Evolutionary conservation across 2,888 invertebrate species (phyloP).

Genomic region (Strigamia transsilvanica): DNA sequence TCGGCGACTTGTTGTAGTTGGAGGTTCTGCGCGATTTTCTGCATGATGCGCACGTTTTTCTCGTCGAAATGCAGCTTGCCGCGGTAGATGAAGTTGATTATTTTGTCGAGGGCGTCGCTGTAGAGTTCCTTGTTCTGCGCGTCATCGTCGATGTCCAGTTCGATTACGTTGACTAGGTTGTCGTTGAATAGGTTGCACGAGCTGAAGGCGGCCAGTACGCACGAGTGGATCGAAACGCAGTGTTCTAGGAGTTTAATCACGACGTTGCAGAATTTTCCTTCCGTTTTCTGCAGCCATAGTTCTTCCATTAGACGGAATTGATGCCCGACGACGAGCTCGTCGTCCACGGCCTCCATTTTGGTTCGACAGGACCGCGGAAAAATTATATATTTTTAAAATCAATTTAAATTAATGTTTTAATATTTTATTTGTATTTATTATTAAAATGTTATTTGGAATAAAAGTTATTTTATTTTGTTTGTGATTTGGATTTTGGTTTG

Average conservation of each 20-base stretch:
- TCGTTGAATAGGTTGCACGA: slow-evolving; percentile 59
- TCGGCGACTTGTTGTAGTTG: slow-evolving; percentile 60
- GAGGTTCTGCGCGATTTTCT: slow-evolving; percentile 63
- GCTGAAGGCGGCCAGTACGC: slow-evolving; percentile 62
- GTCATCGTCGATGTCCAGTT: background rate
- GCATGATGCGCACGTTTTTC: slow-evolving; percentile 59
- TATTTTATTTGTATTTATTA: background rate
- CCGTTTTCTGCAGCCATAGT: slow-evolving; percentile 60
- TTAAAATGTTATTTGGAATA: too few relatives aligned
- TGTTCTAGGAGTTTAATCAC: slow-evolving; percentile 61
- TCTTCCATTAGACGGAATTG: slow-evolving; percentile 14
- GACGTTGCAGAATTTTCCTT: slow-evolving; percentile 62
- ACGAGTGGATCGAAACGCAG: slow-evolving; percentile 62
- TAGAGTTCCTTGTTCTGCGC: background rate
- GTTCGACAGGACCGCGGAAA: background rate
- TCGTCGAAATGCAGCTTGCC: slow-evolving; percentile 59
- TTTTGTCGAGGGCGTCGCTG: slow-evolving; percentile 58
- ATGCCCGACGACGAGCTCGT: background rate
- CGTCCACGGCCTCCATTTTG: background rate
- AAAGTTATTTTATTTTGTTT: too few relatives aligned
- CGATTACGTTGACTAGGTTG: slow-evolving; percentile 54
- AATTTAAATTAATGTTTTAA: background rate
- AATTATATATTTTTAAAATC: background rate
- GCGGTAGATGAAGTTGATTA: slow-evolving; percentile 63
- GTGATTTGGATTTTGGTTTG: too few relatives aligned